These are phyloP conservation scores for Falcaria lacertinaria DNA, from an alignment of 2,888 invertebrate species.

Conservation along the genomic window DNA sequence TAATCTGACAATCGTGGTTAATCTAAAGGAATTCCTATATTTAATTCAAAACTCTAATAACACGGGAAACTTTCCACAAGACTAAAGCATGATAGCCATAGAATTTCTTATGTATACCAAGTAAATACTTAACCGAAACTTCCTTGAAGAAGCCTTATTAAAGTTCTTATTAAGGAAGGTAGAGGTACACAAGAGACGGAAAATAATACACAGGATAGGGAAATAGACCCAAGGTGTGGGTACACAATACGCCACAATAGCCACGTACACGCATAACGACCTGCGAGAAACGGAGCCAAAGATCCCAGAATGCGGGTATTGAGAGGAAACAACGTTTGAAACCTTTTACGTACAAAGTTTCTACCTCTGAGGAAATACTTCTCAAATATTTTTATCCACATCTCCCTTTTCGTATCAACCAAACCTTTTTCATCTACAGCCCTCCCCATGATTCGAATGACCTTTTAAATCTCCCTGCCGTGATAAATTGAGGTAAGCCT, in stretches of 20 bases:
- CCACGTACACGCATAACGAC: neutral
- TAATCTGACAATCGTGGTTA: too few relatives aligned
- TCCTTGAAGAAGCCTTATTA: too few relatives aligned
- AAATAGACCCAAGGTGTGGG: neutral
- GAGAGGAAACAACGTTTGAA: neutral
- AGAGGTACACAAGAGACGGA: neutral
- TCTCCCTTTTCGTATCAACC: neutral
- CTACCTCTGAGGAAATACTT: neutral
- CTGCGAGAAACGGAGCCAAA: neutral
- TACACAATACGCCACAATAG: neutral
- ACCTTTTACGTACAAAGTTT: neutral
- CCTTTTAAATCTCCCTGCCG: neutral
- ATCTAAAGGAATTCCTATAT: too few relatives aligned
- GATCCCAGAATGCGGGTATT: neutral
- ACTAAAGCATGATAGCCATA: too few relatives aligned
- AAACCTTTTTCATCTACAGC: neutral
- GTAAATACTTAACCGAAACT: too few relatives aligned
- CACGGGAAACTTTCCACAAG: too few relatives aligned
- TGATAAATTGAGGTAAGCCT: neutral
- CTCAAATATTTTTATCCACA: neutral
- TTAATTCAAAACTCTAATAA: too few relatives aligned
- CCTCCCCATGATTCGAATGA: neutral
- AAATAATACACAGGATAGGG: neutral
- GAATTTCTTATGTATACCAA: too few relatives aligned
- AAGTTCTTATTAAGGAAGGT: too few relatives aligned